Conservation (phyloP, 2,113 vertebrate species). For the Myotis brandtii region DNA sequence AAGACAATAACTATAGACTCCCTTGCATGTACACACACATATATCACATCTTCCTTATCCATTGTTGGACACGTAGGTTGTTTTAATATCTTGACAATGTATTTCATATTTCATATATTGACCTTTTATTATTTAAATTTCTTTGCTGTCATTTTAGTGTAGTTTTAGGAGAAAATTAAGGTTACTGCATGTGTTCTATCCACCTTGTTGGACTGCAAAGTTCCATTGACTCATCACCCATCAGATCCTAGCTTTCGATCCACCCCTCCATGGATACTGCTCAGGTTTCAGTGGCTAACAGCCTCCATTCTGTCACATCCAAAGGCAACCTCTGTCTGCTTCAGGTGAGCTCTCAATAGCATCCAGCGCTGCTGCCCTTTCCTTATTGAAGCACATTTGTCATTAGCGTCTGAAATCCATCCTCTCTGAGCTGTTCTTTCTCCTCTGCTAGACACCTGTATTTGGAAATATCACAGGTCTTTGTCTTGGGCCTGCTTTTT, state of each 20-base stretch:
- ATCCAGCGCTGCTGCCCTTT: not conserved
- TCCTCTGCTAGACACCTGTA: not conserved
- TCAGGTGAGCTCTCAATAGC: not conserved
- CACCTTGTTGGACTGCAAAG: not conserved
- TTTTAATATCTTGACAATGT: not conserved
- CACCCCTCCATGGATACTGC: not conserved
- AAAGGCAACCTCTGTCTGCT: not conserved
- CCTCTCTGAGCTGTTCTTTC: not conserved
- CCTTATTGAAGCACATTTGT: not conserved
- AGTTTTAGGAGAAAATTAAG: not conserved
- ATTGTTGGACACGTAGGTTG: not conserved
- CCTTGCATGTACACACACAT: not conserved
- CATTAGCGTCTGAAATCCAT: not conserved
- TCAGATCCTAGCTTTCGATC: not conserved
- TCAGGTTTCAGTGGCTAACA: not conserved
- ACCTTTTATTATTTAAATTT: not conserved
- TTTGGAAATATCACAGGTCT: not conserved
- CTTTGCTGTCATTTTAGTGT: not conserved
- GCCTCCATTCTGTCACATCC: not conserved
- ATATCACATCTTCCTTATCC: not conserved
- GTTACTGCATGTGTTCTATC: not conserved
- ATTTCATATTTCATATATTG: not conserved
- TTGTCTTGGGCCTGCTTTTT: not conserved
- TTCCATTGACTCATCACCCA: too few species aligned
- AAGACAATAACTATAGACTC: not conserved